Base-by-base conservation (phyloP, 2,797 vertebrate species). In the Chromobotia macracanthus region DNA sequence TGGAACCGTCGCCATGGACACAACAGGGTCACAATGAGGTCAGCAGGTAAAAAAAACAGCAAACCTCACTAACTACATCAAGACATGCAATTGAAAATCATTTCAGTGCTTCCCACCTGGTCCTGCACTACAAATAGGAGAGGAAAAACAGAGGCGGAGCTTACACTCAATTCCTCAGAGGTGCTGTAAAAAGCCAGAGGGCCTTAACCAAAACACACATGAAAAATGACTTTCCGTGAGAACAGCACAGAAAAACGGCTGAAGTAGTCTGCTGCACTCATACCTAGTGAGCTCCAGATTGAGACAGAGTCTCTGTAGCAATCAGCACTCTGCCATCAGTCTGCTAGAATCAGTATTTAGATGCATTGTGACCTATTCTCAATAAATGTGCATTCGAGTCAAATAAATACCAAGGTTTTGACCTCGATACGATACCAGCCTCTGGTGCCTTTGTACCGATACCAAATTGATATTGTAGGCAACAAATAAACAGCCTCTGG, bases 201-300 rank as follows among this genome's bases (percentile, higher is more conserved):
- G 53, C 44, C 55, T 50, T 41, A 75, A 67, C 64, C 53, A 74
- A 75, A 50, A 65, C 72, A 80, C 79, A 68, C 61, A 80, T 55
- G 77, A 65, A 79, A 72, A 72, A 79, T 72, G 50, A 66, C 35
- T 79, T 70, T 55, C 21, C 60, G 63, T 72, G 60, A 65, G 58
- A 72, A 71, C 44, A 64, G 31, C 31, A 71, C 44, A 55, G 60
- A 51, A 70, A 21, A 21, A 8, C 1, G 8, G 51, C 53, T 68
- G 53, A 58, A 25, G 55, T 3, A 10, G 53, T 58, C 21, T 69
- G 11, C 16, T 69, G 55, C 18, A 61, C 55, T 71, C 44, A 13
- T 51, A 25, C 21, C 19, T 41, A 44, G 25, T 46, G 51, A 68
- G 63, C 50, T 58, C 51, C 38, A 48, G 11, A 25, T 1, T 21